These are phyloP conservation scores for western clawed frog (Xenopus tropicalis) DNA, from an alignment of 2,113 vertebrate species.

Conservation along the genomic window DNA sequence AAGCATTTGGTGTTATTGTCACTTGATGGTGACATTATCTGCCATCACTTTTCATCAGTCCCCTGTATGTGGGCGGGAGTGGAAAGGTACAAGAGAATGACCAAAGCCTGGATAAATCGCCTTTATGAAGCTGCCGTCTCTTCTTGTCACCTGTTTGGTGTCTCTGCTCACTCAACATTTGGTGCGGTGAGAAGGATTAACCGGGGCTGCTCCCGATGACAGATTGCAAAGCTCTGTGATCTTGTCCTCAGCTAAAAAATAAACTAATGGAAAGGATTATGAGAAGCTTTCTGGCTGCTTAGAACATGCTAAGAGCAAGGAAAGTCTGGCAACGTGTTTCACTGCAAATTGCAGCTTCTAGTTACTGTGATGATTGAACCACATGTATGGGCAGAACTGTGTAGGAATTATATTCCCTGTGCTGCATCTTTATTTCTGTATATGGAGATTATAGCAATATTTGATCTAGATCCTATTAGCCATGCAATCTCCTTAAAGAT, in stretches of 20 bases:
- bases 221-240: constrained; percentile 39
- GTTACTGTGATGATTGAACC: too few species aligned
- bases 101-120: constrained; percentile 18
- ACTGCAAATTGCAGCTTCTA: too few species aligned
- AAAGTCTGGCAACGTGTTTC: too few species aligned
- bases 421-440: too few species aligned
- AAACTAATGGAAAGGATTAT: constrained; percentile 41
- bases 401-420: too few species aligned
- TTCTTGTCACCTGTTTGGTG: constrained; percentile 9
- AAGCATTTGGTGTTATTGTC: too few species aligned
- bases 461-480: too few species aligned
- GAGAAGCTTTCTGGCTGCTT: constrained; percentile 1
- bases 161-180: constrained; percentile 22
- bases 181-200: constrained; percentile 25
- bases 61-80: constrained; percentile 7
- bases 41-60: background rate
- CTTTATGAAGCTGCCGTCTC: constrained; percentile 19
- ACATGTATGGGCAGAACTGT: too few species aligned
- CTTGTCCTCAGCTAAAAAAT: constrained; percentile 25
- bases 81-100: constrained; percentile 11
- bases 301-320: background rate
- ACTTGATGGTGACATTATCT: background rate
- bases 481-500: too few species aligned
- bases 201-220: constrained; percentile 13
- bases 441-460: too few species aligned